phyloP scores from a whole-genome alignment of 2,888 invertebrate species.

The Omphaloscelis lunosa region DNA sequence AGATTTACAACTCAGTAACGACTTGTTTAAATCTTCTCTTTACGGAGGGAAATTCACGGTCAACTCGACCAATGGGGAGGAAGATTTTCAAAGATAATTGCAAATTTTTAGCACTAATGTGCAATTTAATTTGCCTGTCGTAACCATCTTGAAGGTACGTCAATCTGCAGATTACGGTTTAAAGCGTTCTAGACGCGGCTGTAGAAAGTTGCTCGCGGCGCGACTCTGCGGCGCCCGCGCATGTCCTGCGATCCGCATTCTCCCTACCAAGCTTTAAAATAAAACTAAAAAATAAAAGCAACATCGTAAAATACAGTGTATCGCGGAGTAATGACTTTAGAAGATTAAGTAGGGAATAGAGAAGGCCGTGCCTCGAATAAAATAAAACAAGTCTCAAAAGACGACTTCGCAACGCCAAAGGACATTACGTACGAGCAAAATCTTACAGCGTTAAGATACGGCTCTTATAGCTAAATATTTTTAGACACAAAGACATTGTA shows the following conservation, averaged over 20 bases:
- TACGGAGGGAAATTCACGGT: constrained; percentile 64
- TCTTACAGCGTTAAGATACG: constrained; percentile 43
- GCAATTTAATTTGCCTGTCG: constrained; percentile 88
- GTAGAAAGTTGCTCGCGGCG: constrained; percentile 90
- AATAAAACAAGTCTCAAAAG: constrained; percentile 61
- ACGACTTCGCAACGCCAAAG: constrained; percentile 54
- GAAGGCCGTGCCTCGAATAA: constrained; percentile 65
- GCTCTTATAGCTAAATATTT: constrained; percentile 38
- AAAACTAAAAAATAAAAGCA: constrained; percentile 83
- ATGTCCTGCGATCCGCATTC: constrained; percentile 89
- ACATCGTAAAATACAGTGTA: constrained; percentile 84
- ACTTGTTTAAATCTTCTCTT: constrained; percentile 38
- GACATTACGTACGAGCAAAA: constrained; percentile 38
- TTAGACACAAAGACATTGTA: constrained; percentile 29
- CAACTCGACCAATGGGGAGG: constrained; percentile 63
- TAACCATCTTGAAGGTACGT: constrained; percentile 87
- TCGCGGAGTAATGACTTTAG: constrained; percentile 76
- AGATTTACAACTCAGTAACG: constrained; percentile 23
- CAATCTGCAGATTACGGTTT: constrained; percentile 90
- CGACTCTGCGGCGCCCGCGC: constrained; percentile 88
- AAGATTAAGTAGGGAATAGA: constrained; percentile 81
- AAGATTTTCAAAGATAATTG: constrained; percentile 72
- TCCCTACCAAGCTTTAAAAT: constrained; percentile 85
- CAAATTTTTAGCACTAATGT: constrained; percentile 83
- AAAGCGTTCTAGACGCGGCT: constrained; percentile 89